Conservation (phyloP, 1,140 invertebrate genomes). For the Archivesica marissinica region DNA sequence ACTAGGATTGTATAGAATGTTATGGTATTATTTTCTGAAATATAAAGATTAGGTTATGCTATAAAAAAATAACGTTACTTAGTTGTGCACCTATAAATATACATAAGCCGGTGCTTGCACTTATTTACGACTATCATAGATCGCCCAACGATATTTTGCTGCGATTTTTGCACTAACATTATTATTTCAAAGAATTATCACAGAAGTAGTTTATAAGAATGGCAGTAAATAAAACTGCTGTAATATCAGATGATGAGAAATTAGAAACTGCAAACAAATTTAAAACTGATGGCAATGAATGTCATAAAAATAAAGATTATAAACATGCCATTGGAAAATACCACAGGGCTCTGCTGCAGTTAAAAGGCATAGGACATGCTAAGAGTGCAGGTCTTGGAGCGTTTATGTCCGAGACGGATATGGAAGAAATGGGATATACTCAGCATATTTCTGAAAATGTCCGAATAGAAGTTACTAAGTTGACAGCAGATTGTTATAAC, state of each 20-base stretch:
- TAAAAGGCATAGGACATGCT: conserved; percentile 73
- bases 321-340: conserved; percentile 80
- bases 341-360: conserved; percentile 77
- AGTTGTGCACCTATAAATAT: neutral
- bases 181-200: neutral
- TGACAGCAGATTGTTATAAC: conserved; percentile 79
- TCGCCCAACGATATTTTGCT: neutral
- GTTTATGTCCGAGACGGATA: conserved; percentile 32
- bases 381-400: conserved; percentile 50
- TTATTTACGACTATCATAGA: conserved; percentile 41
- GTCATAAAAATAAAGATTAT: conserved; percentile 74
- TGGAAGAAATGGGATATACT: conserved; percentile 39
- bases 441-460: conserved; percentile 62
- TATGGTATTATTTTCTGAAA: neutral
- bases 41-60: too few relatives aligned
- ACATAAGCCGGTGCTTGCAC: too few relatives aligned
- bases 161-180: neutral
- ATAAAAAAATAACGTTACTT: neutral
- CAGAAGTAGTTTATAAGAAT: neutral
- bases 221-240: conserved; percentile 19
- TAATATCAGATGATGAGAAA: conserved; percentile 64
- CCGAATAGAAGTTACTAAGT: conserved; percentile 64
- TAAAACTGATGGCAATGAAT: conserved; percentile 80
- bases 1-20: neutral
- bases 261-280: conserved; percentile 72